These are phyloP conservation scores for Emydura subglobosa DNA, from an alignment of 2,113 vertebrate genomes.

Conservation along the genomic window DNA sequence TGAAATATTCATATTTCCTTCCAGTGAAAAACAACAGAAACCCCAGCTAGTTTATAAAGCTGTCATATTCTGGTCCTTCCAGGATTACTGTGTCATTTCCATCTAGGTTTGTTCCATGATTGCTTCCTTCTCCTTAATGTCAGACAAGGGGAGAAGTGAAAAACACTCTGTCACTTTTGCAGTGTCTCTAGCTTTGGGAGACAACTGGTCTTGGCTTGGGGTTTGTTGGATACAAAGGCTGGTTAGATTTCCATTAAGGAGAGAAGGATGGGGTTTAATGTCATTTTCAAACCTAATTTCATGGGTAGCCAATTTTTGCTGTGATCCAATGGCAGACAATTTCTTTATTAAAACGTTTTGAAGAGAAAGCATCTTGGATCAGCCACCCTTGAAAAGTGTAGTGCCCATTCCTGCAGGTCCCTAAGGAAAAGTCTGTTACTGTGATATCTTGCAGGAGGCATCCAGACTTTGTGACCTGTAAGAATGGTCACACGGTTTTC, in stretches of 20 bases:
- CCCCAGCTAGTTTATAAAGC: conserved; percentile 61
- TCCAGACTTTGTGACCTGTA: neutral
- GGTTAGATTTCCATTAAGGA: neutral
- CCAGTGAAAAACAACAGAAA: conserved; percentile 65
- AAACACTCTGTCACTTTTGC: conserved; percentile 16
- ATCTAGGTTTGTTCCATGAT: conserved; percentile 42
- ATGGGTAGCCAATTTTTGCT: conserved; percentile 42
- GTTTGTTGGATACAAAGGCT: neutral
- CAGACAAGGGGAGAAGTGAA: neutral
- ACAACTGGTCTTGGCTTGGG: neutral
- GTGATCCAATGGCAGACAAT: conserved; percentile 31
- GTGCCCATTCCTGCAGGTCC: neutral
- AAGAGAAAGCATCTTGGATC: conserved; percentile 47
- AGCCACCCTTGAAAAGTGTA: conserved; percentile 35
- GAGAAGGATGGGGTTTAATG: conserved; percentile 9
- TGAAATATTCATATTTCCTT: conserved; percentile 72
- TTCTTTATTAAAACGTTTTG: conserved; percentile 58
- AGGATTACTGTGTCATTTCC: conserved; percentile 66
- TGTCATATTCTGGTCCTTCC: conserved; percentile 56
- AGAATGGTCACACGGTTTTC: neutral
- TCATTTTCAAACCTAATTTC: conserved; percentile 50
- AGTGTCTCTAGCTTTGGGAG: neutral
- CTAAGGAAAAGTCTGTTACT: conserved; percentile 29
- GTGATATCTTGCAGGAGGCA: neutral
- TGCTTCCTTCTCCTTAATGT: conserved; percentile 22